Evolutionary conservation across 2,797 vertebrate species (phyloP), one percentile per base, ranked within the genome.

Genomic region (Petrocephalus sullivani): DNA sequence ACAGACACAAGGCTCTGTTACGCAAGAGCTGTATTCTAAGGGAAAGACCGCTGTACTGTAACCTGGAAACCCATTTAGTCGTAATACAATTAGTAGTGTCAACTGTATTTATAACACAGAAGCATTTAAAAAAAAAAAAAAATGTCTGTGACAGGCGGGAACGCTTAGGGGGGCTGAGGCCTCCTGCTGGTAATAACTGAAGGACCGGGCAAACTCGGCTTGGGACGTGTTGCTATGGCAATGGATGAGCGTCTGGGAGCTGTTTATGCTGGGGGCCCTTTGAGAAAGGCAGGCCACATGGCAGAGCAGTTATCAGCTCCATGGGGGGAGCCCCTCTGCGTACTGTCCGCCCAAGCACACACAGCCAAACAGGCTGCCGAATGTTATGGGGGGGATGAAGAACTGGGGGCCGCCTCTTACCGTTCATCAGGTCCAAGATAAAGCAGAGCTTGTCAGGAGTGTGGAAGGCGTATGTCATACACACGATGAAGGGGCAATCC

Each of bases 391-490:
- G 71, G 3, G 41, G 33, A 19, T 7, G 37, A 46, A 78, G 5
- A 19, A 12, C 37, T 16, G 19, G 37, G 37, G 19, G 67, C 10
- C 28, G 33, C 4, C 37, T 60, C 95, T 96, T 90, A 99, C 98
- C 98, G 16, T 99, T 99, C 98, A 99, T 99, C 90, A 99, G 95
- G 93, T 99, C 98, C 95, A 99, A 94, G 93, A 99, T 99, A 95
- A 99, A 99, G 94, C 98, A 99, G 56, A 99, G 97, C 91, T 99
- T 99, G 95, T 99, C 98, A 0, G 98, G 98, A 4, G 98, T 99
- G 92, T 99, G 98, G 95, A 99, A 99, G 94, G 98, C 98, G 51
- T 99, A 99, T 0, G 98, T 99, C 98, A 99, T 99, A 91, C 98
- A 99, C 91, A 99, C 98, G 41, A 99, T 99, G 93, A 99, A 99